A percentile compares a stretch with the other conserved stretches of the same genome.
phyloP scores from a whole-genome alignment of 2,113 vertebrate genomes.

The Gorsachius goisagi region DNA sequence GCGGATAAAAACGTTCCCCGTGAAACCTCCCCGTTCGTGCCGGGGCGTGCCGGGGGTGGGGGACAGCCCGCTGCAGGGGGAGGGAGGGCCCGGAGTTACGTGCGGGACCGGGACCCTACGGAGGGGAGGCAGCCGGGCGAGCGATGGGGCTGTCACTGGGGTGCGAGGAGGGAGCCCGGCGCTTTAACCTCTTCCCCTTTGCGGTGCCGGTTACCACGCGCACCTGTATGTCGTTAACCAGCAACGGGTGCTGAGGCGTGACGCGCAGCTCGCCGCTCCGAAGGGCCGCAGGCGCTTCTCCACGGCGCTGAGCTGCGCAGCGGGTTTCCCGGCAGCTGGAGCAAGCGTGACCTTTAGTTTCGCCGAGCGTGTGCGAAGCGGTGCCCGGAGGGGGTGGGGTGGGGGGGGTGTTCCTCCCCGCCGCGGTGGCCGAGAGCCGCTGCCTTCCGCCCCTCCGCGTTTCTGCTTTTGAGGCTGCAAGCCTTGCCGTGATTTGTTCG shows the following conservation, averaged over 20 bases:
- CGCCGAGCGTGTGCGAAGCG: background rate
- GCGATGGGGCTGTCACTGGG: background rate
- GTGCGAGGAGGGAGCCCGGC: no score
- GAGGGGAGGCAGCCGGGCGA: no score
- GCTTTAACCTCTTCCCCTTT: background rate
- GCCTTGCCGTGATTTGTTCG: background rate
- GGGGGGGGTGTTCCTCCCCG: background rate
- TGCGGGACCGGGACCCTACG: rapidly evolving
- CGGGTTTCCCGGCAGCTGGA: rapidly evolving
- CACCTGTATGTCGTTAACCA: no score
- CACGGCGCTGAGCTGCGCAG: rapidly evolving
- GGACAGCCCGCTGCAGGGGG: background rate
- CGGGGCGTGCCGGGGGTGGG: background rate
- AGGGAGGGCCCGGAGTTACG: no score
- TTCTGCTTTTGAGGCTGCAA: background rate
- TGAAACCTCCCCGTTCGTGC: no score
- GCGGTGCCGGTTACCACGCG: rapidly evolving
- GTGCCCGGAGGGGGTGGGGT: no score
- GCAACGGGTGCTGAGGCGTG: rapidly evolving
- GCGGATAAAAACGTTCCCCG: background rate
- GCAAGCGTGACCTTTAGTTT: background rate
- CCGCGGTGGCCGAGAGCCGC: background rate
- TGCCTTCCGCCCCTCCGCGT: background rate
- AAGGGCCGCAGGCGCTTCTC: background rate
- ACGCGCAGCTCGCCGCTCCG: no score